Evolutionary conservation across 1,140 invertebrate species (phyloP).

Genomic region (Lucilia sericata): DNA sequence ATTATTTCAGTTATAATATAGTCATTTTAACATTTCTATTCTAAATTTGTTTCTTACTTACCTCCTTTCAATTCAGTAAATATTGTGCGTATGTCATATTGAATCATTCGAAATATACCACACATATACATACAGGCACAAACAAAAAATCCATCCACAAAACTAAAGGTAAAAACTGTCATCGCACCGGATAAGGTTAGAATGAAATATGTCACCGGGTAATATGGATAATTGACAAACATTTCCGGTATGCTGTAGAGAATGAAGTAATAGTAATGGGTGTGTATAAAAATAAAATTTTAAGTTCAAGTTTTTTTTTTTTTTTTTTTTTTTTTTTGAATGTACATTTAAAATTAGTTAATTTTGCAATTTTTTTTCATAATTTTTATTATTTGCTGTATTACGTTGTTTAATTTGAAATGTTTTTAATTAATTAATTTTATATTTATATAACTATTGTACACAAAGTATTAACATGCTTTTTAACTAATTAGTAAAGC

Average conservation of each 20-base stretch:
- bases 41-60: conserved; percentile 49
- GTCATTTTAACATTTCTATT: background rate
- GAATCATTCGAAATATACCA: conserved; percentile 58
- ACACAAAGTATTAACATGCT: too few relatives aligned
- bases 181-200: conserved; percentile 58
- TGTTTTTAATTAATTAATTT: too few relatives aligned
- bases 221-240: conserved; percentile 49
- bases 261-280: background rate
- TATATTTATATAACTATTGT: too few relatives aligned
- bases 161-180: conserved; percentile 61
- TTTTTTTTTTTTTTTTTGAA: too few relatives aligned
- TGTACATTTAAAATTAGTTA: too few relatives aligned
- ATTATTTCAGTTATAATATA: background rate
- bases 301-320: too few relatives aligned
- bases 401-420: too few relatives aligned
- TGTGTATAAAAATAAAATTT: too few relatives aligned
- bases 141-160: conserved; percentile 62
- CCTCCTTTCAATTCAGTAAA: conserved; percentile 55
- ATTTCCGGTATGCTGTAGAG: conserved; percentile 53
- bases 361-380: too few relatives aligned
- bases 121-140: conserved; percentile 62
- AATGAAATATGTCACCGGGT: conserved; percentile 58
- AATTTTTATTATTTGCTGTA: too few relatives aligned
- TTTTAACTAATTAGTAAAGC: too few relatives aligned
- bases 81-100: conserved; percentile 57